phyloP scores from a whole-genome alignment of 1,140 invertebrate genomes.

The Ips typographus region DNA sequence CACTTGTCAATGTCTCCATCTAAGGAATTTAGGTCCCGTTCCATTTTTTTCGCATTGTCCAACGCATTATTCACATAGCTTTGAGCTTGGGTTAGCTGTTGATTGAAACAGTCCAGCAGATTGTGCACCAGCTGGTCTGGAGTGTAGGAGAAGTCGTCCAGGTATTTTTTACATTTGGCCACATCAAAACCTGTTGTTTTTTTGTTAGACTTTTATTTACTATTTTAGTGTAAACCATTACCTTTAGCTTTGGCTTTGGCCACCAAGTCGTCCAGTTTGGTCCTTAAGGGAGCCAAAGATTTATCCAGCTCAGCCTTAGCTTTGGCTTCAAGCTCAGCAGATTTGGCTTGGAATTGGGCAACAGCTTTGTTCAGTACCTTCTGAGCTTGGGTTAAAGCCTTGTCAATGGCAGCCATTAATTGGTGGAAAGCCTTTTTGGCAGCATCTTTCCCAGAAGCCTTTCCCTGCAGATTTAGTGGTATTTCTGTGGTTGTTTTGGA shows the following conservation, averaged over 20 bases:
- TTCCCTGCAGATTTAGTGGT: no score
- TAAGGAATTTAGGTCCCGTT: slow-evolving; percentile 8
- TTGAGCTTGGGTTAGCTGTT: slow-evolving; percentile 16
- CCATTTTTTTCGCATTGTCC: slow-evolving; percentile 17
- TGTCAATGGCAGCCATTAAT: slow-evolving; percentile 16
- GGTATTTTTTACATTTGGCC: slow-evolving; percentile 11
- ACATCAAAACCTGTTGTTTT: slow-evolving; percentile 14
- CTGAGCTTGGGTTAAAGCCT: slow-evolving; percentile 18
- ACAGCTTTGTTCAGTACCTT: slow-evolving; percentile 16
- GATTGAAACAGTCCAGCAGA: slow-evolving; percentile 13
- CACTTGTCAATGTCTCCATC: slow-evolving; percentile 19
- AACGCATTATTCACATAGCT: slow-evolving; percentile 10
- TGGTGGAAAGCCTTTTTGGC: slow-evolving; percentile 21
- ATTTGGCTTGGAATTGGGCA: slow-evolving; percentile 1
- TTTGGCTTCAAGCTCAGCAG: slow-evolving; percentile 9
- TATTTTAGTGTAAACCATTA: not conserved
- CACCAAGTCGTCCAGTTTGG: slow-evolving; percentile 18
- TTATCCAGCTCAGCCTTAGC: slow-evolving; percentile 20
- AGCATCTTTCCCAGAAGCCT: slow-evolving; percentile 4
- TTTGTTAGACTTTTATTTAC: not conserved
- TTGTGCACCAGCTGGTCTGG: slow-evolving; percentile 16
- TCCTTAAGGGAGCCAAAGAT: slow-evolving; percentile 6
- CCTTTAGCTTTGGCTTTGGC: slow-evolving; percentile 6
- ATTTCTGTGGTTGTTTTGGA: no score
- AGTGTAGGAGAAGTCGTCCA: slow-evolving; percentile 14